Conservation (phyloP, 2,797 vertebrate species). For the Sebastes ruberrimus region DNA sequence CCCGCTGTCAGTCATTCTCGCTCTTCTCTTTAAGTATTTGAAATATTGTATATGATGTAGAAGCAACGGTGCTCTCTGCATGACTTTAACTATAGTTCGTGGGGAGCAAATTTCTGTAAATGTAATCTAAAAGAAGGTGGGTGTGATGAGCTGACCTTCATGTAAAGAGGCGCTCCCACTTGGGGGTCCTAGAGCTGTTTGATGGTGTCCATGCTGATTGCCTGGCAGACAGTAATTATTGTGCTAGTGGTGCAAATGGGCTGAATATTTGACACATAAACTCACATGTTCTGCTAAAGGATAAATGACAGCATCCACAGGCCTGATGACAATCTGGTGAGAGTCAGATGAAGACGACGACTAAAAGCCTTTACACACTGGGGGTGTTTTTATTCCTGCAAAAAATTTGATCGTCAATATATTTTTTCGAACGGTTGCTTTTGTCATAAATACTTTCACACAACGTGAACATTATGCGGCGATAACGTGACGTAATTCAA, state of each 20-base stretch:
- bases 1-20: constrained; percentile 24
- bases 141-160: constrained; percentile 33
- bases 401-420: too few species aligned
- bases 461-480: too few species aligned
- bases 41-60: not conserved
- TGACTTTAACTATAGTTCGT: not conserved
- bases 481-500: too few species aligned
- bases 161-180: constrained; percentile 25
- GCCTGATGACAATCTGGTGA: constrained; percentile 91
- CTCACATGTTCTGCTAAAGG: constrained; percentile 79
- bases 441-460: too few species aligned
- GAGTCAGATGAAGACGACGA: constrained; percentile 54
- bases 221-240: constrained; percentile 78
- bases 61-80: not conserved
- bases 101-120: not conserved
- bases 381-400: too few species aligned
- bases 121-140: not conserved
- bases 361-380: too few species aligned
- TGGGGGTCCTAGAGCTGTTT: constrained; percentile 33
- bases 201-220: constrained; percentile 87
- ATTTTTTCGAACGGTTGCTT: too few species aligned
- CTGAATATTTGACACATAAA: not conserved
- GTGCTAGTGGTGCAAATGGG: constrained; percentile 9
- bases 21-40: not conserved
- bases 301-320: constrained; percentile 75